Base-by-base conservation (phyloP, 2,888 invertebrate genomes). In the Frankliniella intonsa region DNA sequence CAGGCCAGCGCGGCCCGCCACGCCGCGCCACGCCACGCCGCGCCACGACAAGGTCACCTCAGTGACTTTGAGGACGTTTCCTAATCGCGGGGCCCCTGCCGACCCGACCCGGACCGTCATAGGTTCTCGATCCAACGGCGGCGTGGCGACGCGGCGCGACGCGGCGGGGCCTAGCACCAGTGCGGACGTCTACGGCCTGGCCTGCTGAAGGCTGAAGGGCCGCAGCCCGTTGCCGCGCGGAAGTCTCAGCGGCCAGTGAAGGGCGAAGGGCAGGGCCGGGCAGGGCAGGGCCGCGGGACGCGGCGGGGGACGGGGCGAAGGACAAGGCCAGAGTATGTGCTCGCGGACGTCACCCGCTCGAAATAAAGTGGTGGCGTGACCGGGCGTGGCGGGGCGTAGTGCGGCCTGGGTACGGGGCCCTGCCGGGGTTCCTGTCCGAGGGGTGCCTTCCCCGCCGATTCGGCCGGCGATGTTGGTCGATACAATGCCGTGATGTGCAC, bases 221-320 rank as follows among this genome's bases (percentile, higher is more conserved):
- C 38, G 38, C 38, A 38, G 38, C 38, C 38, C 3, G 38, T 38
- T 38, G 38, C 38, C 38, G 38, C 62, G 69, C 76, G 81, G 80
- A 49, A 79, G 62, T 69, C 80, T 17, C 50, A 62, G 62, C 55
- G 49, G 51, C 65, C 80, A 69, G 81, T 81, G 79, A 50, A 81
- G 17, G 49, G 76, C 81, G 62, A 55, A 69, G 80, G 76, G 81
- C 80, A 81, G 55, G 51, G 27, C 80, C 81, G 55, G 55, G 55
- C 55, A 2, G 17, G 55, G 38, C 38, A n/a, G n/a, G n/a, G n/a
- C n/a, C n/a, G n/a, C n/a, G n/a, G n/a, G n/a, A n/a, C 38, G 38
- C 38, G 38, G 3, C 38, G 38, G 38, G 38, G 38, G 38, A 38
- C 38, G 38, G 38, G 80, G n/a, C 81, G 81, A 27, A 69, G 81